Percentiles rank a stretch among this genome's conserved stretches.
Conservation (phyloP, 1,140 invertebrate genomes). For the Eriocheir sinensis region DNA sequence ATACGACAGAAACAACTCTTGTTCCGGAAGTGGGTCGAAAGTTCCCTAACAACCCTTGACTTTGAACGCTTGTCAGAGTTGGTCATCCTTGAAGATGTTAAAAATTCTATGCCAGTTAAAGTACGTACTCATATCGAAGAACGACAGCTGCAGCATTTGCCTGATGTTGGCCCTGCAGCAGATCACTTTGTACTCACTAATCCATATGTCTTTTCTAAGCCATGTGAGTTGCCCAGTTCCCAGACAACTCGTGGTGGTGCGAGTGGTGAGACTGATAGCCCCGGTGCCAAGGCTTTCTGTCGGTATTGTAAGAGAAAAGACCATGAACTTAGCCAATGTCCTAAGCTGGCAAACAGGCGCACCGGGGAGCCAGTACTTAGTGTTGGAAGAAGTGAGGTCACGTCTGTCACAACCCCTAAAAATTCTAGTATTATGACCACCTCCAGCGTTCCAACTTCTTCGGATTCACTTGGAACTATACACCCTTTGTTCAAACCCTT, state of each 20-base stretch:
- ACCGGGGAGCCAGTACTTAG: neutral
- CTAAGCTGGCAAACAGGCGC: neutral
- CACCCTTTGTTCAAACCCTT: neutral
- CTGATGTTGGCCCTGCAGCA: neutral
- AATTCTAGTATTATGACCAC: neutral
- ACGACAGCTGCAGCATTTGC: neutral
- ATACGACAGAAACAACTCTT: slow-evolving; percentile 14
- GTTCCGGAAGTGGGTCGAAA: slow-evolving; percentile 29
- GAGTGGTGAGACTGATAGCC: neutral
- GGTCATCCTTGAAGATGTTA: neutral
- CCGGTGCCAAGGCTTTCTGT: neutral
- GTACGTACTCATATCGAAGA: slow-evolving; percentile 28
- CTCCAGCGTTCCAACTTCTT: neutral
- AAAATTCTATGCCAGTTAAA: neutral
- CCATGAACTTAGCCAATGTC: neutral
- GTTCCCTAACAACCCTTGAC: neutral
- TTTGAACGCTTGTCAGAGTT: slow-evolving; percentile 2
- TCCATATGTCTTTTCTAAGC: neutral
- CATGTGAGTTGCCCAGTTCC: neutral
- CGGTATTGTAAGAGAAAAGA: slow-evolving; percentile 13
- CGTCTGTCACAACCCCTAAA: neutral
- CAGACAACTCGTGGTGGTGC: slow-evolving; percentile 18
- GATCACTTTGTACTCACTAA: slow-evolving; percentile 31
- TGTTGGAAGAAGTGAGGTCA: neutral
- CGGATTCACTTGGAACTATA: neutral